A percentile compares a stretch with the other conserved stretches of the same genome.
phyloP scores from a whole-genome alignment of 2,888 invertebrate genomes.

The Ephialtes manifestator region DNA sequence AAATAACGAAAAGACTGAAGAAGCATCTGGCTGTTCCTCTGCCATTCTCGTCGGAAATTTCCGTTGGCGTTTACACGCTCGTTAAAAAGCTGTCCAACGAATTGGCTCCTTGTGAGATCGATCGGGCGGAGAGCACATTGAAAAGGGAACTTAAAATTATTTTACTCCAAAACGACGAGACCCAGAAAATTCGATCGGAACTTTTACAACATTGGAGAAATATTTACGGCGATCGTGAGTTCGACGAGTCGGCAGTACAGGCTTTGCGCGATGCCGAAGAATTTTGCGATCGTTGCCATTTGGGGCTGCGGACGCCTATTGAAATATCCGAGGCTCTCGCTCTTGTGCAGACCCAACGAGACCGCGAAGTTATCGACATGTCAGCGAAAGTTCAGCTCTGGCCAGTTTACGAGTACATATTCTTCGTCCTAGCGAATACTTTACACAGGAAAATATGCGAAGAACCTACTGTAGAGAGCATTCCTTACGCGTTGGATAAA shows the following conservation, averaged over 20 bases:
- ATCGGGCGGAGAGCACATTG: conserved; percentile 57
- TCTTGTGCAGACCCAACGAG: conserved; percentile 21
- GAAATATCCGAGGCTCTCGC: conserved; percentile 66
- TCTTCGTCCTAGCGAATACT: conserved; percentile 83
- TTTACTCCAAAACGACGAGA: conserved; percentile 70
- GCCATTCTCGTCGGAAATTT: conserved; percentile 76
- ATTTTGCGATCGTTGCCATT: conserved; percentile 64
- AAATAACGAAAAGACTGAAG: conserved; percentile 78
- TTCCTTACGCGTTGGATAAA: conserved; percentile 55
- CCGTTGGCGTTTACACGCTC: conserved; percentile 68
- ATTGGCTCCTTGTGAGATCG: conserved; percentile 71
- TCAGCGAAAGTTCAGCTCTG: conserved; percentile 86
- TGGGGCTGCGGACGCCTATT: conserved; percentile 65
- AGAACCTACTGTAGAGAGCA: not conserved
- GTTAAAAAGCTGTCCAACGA: conserved; percentile 70
- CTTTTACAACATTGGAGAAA: conserved; percentile 76
- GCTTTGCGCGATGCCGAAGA: conserved; percentile 69
- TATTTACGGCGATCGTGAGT: conserved; percentile 70
- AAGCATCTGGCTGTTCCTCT: conserved; percentile 74
- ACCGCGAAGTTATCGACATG: conserved; percentile 73
- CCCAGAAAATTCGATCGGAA: conserved; percentile 62
- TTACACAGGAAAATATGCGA: conserved; percentile 74
- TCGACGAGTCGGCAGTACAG: conserved; percentile 64
- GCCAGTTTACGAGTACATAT: conserved; percentile 88
- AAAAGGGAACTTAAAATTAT: conserved; percentile 74